Base-by-base conservation (phyloP, 35 echinoderm and acorn worm genomes). In the Apostichopus japonicus region DNA sequence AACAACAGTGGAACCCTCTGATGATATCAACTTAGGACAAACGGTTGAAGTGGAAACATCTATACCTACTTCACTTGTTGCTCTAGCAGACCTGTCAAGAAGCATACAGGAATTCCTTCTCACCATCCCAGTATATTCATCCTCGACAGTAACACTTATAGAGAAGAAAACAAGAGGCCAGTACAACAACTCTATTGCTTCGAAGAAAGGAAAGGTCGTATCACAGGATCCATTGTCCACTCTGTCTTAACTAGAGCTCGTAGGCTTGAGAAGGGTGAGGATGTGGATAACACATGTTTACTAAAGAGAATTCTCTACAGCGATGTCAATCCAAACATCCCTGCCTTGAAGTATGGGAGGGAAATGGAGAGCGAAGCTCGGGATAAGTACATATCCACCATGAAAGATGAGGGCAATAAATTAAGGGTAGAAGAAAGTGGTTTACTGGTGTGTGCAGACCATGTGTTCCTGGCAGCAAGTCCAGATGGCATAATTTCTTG, bases 401-500 rank as follows among this genome's bases (percentile, higher is more conserved):
- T 83, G 77, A 92, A 67, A 16, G 77, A 1, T 23, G 9, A 4
- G 10, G 72, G 72, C 6, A 73, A 91, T 44, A 4, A 79, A 79
- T 4, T 79, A 6, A 55, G 7, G 4, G 90, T 91, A 0, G 51
- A 77, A 9, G 90, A 91, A 6, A 79, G 90, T 79, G 90, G 90
- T 56, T 44, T 91, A 19, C 54, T 91, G 52, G 90, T 91, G 1
- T 6, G 56, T 55, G 15, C 24, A 4, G 24, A 63, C 25, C 11
- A 91, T 6, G 72, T 63, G 4, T 79, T 10, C 24, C 23, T 92
- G 6, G 90, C 23, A 19, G 82, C 94, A 92, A 90, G 57, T 71
- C 94, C 91, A 9, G 92, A 90, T 24, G 91, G 84, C 53, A 56
- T 95, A 11, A 75, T 93, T 10, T 5, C 61, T 19, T 95, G 91